Evolutionary conservation across 2,797 vertebrate genomes (phyloP).

Genomic region (Danio kyathit): DNA sequence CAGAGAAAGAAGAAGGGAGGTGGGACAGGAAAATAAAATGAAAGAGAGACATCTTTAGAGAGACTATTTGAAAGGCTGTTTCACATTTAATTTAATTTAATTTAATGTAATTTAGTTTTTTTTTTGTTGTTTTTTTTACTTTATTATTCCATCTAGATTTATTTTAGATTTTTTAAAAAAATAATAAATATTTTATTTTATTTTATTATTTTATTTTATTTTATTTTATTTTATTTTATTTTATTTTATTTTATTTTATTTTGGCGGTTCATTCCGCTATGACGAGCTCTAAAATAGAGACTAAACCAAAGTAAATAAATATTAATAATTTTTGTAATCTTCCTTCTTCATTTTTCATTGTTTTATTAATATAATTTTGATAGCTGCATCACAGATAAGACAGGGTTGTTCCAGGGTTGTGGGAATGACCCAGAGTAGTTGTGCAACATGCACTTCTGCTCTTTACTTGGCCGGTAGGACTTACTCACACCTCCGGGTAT

Average conservation of each 20-base stretch:
- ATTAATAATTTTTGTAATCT: too few relatives aligned
- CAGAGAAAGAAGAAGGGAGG: constrained; percentile 18
- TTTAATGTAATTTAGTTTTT: too few relatives aligned
- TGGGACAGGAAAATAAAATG: background rate
- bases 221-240: background rate
- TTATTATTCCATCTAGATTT: too few relatives aligned
- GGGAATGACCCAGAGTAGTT: background rate
- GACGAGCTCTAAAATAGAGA: too few relatives aligned
- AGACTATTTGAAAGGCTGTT: background rate
- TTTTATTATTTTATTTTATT: background rate
- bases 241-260: background rate
- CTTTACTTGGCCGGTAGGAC: background rate
- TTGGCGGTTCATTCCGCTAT: too few relatives aligned
- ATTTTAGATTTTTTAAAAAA: too few relatives aligned
- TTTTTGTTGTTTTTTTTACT: too few relatives aligned
- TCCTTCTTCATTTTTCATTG: too few relatives aligned
- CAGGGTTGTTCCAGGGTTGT: background rate
- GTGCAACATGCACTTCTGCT: background rate
- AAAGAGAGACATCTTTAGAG: background rate
- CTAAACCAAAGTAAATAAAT: too few relatives aligned
- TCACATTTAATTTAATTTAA: too few relatives aligned
- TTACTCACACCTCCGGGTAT: constrained; percentile 18
- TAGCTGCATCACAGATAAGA: background rate
- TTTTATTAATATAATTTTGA: background rate
- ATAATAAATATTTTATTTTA: background rate